Percentiles rank a stretch among this genome's conserved stretches.
phyloP scores from a whole-genome alignment of 2,888 invertebrate species.

The Lomographa bimaculata region DNA sequence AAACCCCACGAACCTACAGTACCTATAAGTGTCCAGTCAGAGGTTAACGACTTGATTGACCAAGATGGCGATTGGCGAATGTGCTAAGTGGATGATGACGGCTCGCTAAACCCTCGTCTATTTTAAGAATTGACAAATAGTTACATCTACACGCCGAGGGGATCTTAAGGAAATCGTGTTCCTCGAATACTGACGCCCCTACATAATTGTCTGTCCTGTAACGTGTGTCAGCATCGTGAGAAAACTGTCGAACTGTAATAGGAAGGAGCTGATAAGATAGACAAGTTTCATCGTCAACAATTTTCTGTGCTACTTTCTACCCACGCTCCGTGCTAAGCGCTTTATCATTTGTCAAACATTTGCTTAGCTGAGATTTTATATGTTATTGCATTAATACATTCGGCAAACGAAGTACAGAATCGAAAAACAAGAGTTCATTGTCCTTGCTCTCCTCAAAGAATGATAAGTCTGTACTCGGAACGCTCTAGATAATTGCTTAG shows the following conservation, averaged over 20 bases:
- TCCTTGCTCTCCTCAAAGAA: constrained; percentile 23
- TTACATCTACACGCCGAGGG: constrained; percentile 13
- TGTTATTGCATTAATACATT: constrained; percentile 41
- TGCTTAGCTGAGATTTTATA: constrained; percentile 65
- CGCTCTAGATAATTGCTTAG: constrained; percentile 50
- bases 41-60: constrained; percentile 78
- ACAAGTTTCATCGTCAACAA: constrained; percentile 50
- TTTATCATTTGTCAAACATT: constrained; percentile 70
- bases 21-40: constrained; percentile 40
- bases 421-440: constrained; percentile 33
- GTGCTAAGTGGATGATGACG: constrained; percentile 78
- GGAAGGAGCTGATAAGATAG: constrained; percentile 55
- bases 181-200: constrained; percentile 22
- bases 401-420: constrained; percentile 42
- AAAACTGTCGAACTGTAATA: constrained; percentile 41
- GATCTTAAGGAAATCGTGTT: constrained; percentile 16
- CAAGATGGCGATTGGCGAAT: constrained; percentile 71
- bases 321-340: constrained; percentile 46
- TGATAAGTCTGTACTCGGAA: constrained; percentile 19
- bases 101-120: constrained; percentile 50
- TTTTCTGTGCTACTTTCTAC: constrained; percentile 59
- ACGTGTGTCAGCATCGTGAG: constrained; percentile 34
- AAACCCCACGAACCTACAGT: constrained; percentile 21
- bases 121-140: constrained; percentile 42
- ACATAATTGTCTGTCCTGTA: constrained; percentile 13